Base-by-base conservation (phyloP, 2,797 vertebrate species). In the Rhinogobio ventralis region DNA sequence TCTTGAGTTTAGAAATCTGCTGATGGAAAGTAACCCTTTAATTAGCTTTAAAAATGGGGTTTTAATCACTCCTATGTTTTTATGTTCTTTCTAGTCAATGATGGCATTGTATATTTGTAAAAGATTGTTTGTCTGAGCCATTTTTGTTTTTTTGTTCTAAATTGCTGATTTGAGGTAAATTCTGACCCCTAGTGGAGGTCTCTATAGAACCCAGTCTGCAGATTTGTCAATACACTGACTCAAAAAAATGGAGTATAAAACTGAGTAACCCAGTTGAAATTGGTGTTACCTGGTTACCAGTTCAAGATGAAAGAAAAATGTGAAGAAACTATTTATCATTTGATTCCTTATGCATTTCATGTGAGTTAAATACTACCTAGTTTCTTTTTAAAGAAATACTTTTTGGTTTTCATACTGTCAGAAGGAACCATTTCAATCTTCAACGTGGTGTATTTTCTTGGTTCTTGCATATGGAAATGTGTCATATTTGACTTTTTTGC, bases 321-420 rank as follows among this genome's bases (percentile, higher is more conserved):
- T 95, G 93, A 95, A 95, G 89, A 80, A 80, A 51, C 46, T 95
- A 94, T 95, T 95, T 95, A 94, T 95, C 93, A 71, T 93, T 92
- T 90, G 86, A 85, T 92, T 95, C 93, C 92, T 94, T 89, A 90
- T 91, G 92, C 91, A 93, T 95, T 95, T 95, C 93, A 93, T 92
- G 92, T 92, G 91, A 91, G 93, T 93, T 92, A 90, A 95, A 94
- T 93, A 94, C 95, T 95, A 95, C 94, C 93, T 95, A 94, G 88
- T 90, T 91, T 91, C 89, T 91, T 93, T 94, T 90, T 79, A 86
- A 94, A 68, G 80, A 83, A 90, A 90, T 92, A 92, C 92, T 94
- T 94, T 94, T 93, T 88, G 88, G 85, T 84, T 88, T 86, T 94
- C 92, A 94, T 94, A 94, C 93, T 94, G 93, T 95, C 89, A 62